Evolutionary conservation across 2,797 vertebrate genomes (phyloP), one percentile per base, ranked within the genome.

Genomic region (Iguana delicatissima): DNA sequence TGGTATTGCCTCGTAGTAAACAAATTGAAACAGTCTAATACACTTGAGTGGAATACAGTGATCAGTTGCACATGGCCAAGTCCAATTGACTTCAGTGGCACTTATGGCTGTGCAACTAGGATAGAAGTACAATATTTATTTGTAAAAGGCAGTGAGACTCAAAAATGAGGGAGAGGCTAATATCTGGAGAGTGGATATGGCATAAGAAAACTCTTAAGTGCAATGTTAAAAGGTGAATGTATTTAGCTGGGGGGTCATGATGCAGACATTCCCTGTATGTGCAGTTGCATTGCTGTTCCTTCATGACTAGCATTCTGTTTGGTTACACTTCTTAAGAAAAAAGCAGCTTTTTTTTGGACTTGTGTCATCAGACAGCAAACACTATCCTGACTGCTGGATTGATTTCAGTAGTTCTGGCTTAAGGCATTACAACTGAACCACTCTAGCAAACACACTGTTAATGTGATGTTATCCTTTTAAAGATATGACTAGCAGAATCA

Each of bases 81-180:
- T 50, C 64, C 20, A 73, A 80, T 24, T 55, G 72, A 22, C 4
- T 0, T n/a, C 0, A 0, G 13, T 62, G 79, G 81, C 0, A 0
- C 6, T 55, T 32, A 13, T 57, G 16, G n/a, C 4, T 12, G 38
- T 32, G 29, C 69, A 62, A 20, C 0, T 9, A 42, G 0, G 0
- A 1, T 6, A 80, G 6, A 90, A 77, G 0, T 79, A 81, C 55
- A 0, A 0, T 62, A 4, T 62, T 29, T 76, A 73, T 29, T 0
- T 0, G 38, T 84, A 64, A 46, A 64, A 84, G 52, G 67, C 42
- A 0, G 0, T 0, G 0, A 0, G n/a, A 6, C 0, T 77, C 46
- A 35, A 62, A 77, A n/a, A 46, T 46, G n/a, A 77, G 74, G 69
- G 76, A 10, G n/a, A 87, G 77, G 57, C 8, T 76, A 38, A 73